Conservation (phyloP, 2,113 vertebrate species). For the Taurulus bubalis region DNA sequence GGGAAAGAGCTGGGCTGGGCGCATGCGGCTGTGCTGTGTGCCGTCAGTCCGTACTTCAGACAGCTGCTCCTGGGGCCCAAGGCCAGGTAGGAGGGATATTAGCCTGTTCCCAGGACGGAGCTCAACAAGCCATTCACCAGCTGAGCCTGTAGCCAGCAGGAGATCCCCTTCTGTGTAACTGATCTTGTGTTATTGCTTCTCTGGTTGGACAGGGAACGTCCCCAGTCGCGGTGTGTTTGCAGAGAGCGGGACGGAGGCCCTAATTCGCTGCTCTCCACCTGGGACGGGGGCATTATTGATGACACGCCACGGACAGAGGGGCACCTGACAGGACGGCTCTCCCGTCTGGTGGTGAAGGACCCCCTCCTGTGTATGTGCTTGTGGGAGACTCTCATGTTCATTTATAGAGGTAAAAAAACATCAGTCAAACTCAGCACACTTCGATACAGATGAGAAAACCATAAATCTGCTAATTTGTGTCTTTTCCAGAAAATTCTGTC, state of each 20-base stretch:
- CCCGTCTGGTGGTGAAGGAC: constrained; percentile 93
- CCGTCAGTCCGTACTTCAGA: constrained; percentile 92
- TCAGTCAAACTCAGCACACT: background rate
- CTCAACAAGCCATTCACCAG: constrained; percentile 15
- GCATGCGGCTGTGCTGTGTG: constrained; percentile 93
- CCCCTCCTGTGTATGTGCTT: constrained; percentile 89
- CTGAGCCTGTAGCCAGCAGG: constrained; percentile 17
- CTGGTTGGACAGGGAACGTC: constrained; percentile 70
- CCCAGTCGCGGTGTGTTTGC: constrained; percentile 81
- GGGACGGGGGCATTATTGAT: constrained; percentile 73
- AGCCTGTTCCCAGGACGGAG: background rate
- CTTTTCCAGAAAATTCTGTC: background rate
- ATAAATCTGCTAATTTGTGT: constrained; percentile 1
- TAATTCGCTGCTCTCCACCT: constrained; percentile 86
- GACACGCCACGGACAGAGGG: constrained; percentile 77
- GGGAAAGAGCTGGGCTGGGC: constrained; percentile 88
- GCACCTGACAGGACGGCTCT: constrained; percentile 79
- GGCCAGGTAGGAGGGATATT: constrained; percentile 67
- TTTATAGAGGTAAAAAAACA: constrained; percentile 92
- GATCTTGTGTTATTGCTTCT: constrained; percentile 34
- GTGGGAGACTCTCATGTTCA: constrained; percentile 93
- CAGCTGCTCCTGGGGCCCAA: constrained; percentile 89
- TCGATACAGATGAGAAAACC: background rate
- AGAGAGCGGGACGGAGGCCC: constrained; percentile 75
- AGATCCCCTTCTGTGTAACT: background rate